These are phyloP conservation scores for Oryzias curvinotus DNA, from an alignment of 2,113 vertebrate genomes.

Conservation along the genomic window DNA sequence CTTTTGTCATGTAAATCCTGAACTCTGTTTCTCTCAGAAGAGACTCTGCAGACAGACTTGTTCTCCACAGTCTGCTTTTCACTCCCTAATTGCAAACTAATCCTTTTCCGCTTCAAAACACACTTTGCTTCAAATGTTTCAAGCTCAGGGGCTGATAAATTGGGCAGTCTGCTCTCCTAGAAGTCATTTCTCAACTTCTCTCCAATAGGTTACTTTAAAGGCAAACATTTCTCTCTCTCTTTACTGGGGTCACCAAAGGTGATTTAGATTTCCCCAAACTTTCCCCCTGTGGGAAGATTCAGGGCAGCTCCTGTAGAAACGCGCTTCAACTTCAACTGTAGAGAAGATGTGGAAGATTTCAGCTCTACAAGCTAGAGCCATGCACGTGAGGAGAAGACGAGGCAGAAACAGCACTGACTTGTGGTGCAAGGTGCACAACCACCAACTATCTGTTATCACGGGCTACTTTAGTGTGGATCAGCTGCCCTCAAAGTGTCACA, in stretches of 20 bases:
- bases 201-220: background rate
- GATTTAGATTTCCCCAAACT: conserved; percentile 3
- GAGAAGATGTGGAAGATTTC: background rate
- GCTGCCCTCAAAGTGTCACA: conserved; percentile 42
- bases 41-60: background rate
- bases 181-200: conserved; percentile 14
- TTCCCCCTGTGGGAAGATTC: conserved; percentile 31
- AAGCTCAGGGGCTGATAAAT: no score
- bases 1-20: conserved; percentile 72
- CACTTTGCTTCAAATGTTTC: background rate
- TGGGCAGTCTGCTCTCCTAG: background rate
- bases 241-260: no score
- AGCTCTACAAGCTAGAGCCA: conserved; percentile 21
- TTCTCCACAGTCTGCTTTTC: conserved; percentile 4
- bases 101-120: background rate
- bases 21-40: conserved; percentile 25
- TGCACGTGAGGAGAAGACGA: conserved; percentile 18
- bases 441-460: conserved; percentile 24
- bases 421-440: conserved; percentile 64
- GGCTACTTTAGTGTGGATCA: conserved; percentile 33
- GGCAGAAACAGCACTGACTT: conserved; percentile 26
- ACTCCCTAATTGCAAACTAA: conserved; percentile 5
- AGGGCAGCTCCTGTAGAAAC: conserved; percentile 23
- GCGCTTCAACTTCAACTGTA: conserved; percentile 38
- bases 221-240: no score